Conservation (phyloP, 2,888 invertebrate genomes). For the Harpalus rubripes region DNA sequence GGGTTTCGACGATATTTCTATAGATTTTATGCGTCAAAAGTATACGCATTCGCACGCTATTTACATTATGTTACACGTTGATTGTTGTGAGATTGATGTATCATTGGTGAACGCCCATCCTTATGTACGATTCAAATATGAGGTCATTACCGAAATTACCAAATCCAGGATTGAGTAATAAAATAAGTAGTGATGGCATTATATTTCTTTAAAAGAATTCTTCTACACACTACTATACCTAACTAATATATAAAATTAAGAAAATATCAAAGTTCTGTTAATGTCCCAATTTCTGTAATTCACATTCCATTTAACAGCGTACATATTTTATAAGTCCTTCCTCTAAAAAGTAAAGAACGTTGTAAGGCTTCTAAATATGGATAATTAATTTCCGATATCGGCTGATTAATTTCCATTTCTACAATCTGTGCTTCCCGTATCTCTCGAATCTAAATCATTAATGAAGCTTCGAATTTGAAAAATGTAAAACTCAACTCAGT, state of each 20-base stretch:
- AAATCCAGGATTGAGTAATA: too few relatives aligned
- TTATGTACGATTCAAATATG: too few relatives aligned
- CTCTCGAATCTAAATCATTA: conserved; percentile 25
- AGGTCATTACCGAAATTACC: too few relatives aligned
- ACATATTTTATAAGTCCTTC: background rate
- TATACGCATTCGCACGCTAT: too few relatives aligned
- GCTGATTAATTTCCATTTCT: conserved; percentile 26
- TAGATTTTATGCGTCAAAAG: too few relatives aligned
- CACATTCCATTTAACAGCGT: background rate
- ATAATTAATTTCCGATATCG: conserved; percentile 40
- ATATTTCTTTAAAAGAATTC: too few relatives aligned
- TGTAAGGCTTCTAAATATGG: background rate
- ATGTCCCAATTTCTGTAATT: background rate
- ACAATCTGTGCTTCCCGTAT: conserved; percentile 18
- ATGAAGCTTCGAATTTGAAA: conserved; percentile 49
- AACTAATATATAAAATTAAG: background rate
- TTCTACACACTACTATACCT: background rate
- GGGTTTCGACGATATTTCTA: too few relatives aligned
- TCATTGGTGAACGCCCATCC: too few relatives aligned
- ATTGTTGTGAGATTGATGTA: too few relatives aligned
- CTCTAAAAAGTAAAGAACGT: background rate
- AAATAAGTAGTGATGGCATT: too few relatives aligned
- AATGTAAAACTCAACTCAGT: conserved; percentile 46
- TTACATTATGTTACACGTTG: too few relatives aligned
- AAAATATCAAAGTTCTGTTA: background rate